phyloP scores from a whole-genome alignment of 2,797 vertebrate genomes.

The Pterois miles region DNA sequence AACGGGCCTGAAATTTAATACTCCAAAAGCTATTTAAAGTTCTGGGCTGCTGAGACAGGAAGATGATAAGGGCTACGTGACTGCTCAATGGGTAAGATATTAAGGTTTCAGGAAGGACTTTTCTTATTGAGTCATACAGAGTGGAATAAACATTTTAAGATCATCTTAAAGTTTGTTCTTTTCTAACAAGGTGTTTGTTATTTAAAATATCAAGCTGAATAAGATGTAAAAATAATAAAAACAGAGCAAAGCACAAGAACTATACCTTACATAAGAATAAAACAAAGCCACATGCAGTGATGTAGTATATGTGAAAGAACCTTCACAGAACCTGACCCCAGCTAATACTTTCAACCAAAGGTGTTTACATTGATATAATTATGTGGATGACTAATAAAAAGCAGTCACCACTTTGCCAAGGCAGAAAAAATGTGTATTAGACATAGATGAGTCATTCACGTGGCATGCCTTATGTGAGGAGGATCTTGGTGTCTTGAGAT shows the following conservation, averaged over 20 bases:
- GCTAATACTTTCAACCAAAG: background rate
- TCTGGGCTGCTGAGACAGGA: constrained; percentile 23
- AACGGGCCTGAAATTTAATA: constrained; percentile 35
- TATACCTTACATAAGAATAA: background rate
- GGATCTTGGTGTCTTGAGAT: no score
- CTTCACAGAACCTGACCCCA: background rate
- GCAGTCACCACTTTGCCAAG: background rate
- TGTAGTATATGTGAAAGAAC: background rate
- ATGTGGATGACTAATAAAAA: background rate
- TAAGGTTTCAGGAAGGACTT: background rate
- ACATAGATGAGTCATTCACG: no score
- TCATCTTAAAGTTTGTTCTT: no score
- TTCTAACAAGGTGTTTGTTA: no score
- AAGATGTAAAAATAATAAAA: no score
- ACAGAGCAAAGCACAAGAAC: no score
- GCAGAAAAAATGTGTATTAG: background rate
- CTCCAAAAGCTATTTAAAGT: constrained; percentile 54
- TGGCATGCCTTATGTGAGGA: no score
- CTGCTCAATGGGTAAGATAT: background rate
- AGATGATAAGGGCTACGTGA: background rate
- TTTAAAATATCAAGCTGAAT: no score
- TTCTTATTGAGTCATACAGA: no score
- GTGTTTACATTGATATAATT: background rate
- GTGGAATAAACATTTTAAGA: no score
- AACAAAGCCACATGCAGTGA: background rate